phyloP scores from a whole-genome alignment of 2,888 invertebrate genomes.

The Ichneumon xanthorius region DNA sequence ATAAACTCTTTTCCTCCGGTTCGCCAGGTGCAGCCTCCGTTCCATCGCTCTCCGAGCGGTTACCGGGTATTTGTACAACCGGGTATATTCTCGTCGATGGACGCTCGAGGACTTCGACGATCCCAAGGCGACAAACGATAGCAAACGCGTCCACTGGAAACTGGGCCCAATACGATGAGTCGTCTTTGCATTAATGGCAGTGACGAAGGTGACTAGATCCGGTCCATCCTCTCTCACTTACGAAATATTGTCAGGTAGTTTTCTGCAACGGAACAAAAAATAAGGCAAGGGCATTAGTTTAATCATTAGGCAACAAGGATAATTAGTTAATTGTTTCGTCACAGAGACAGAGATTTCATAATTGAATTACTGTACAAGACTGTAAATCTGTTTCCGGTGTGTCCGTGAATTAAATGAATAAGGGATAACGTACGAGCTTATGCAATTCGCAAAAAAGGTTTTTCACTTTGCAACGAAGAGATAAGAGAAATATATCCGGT shows the following conservation, averaged over 20 bases:
- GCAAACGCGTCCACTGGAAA: neutral
- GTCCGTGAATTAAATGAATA: neutral
- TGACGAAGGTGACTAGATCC: slow-evolving; percentile 49
- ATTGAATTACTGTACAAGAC: neutral
- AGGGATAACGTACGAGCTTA: neutral
- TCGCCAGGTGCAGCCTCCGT: slow-evolving; percentile 62
- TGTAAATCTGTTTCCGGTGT: neutral
- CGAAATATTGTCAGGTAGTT: neutral
- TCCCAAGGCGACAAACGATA: slow-evolving; percentile 14
- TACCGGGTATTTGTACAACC: slow-evolving; percentile 13
- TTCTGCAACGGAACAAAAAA: slow-evolving; percentile 47
- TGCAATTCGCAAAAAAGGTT: slow-evolving; percentile 50
- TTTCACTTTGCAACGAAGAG: neutral
- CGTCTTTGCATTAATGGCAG: neutral
- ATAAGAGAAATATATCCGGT: slow-evolving; percentile 17
- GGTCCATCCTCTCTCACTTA: slow-evolving; percentile 36
- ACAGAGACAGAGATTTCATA: neutral
- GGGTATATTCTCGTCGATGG: slow-evolving; percentile 33
- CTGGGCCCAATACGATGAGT: neutral
- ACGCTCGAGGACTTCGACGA: slow-evolving; percentile 29
- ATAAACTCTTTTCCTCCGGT: slow-evolving; percentile 65
- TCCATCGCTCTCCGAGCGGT: slow-evolving; percentile 64
- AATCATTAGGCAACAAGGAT: neutral
- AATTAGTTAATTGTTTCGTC: neutral
- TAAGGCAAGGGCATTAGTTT: neutral